Conservation (phyloP, 2,888 invertebrate species). For the Oxyscelio sp. region DNA sequence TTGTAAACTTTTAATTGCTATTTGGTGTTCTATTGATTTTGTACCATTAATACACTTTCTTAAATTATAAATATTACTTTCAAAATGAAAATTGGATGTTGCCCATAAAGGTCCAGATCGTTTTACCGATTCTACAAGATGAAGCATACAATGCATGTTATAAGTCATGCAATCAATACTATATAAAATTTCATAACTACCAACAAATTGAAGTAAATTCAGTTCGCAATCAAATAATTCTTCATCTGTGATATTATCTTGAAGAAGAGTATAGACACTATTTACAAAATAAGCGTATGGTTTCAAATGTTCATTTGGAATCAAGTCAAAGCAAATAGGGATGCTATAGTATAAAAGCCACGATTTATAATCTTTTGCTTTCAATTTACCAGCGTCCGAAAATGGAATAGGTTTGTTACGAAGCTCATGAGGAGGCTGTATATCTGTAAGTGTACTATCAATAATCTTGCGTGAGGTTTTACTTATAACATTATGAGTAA, state of each 20-base stretch:
- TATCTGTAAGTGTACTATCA: no score
- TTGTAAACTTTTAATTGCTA: no score
- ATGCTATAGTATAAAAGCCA: conserved; percentile 21
- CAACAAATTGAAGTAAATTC: conserved; percentile 8
- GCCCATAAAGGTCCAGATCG: conserved; percentile 31
- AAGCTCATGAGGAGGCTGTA: conserved; percentile 17
- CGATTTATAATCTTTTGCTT: conserved; percentile 16
- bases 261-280: neutral
- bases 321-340: neutral
- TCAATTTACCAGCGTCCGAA: neutral
- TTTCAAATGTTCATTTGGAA: conserved; percentile 7
- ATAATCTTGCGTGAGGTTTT: no score
- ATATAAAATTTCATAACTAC: neutral
- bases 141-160: conserved; percentile 42
- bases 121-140: conserved; percentile 28
- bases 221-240: neutral
- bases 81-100: conserved; percentile 38
- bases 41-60: no score
- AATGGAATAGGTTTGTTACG: conserved; percentile 4
- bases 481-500: no score
- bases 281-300: conserved; percentile 14
- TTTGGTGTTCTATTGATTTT: no score
- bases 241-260: neutral
- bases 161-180: conserved; percentile 29
- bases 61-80: conserved; percentile 41